Evolutionary conservation across 2,113 vertebrate genomes (phyloP), one percentile per base, ranked within the genome.

Genomic region (Cromileptes altivelis): DNA sequence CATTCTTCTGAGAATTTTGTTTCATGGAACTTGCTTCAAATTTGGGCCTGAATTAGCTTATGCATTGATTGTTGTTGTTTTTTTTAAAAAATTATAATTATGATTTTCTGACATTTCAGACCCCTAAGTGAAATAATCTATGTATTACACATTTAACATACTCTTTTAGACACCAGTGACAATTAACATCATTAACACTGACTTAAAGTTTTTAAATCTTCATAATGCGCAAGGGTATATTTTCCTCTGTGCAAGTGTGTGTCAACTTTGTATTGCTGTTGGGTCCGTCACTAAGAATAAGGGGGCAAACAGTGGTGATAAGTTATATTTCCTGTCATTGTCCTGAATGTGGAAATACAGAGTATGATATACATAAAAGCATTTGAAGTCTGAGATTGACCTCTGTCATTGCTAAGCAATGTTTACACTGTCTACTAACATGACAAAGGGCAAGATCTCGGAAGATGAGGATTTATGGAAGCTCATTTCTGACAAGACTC

Each of bases 311-410:
- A 84, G 58, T 73, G 50, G 73, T 71, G 64, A 81, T 30, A 52
- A 23, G 63, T 78, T 74, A 21, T 78, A 71, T 60, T 70, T 78
- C 84, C 67, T 61, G 62, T 85, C 61, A 78, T 69, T 85, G 69
- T 89, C 60, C 56, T 86, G 53, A 82, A 79, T 78, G 75, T 81
- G 75, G 82, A 78, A 73, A 79, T 67, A 87, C 70, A 64, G 56
- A 83, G 40, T 80, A 61, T 80, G 63, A 78, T 71, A 64, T 60
- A 72, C 60, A 85, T 76, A 52, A 72, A 78, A 71, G 25, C 40
- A 71, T 71, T 21, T 68, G 18, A 75, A n/a, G 49, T 76, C 42
- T 70, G 65, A 82, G 47, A 61, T 63, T 70, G 50, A 71, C 64
- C 74, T 76, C 75, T 82, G 77, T 81, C 52, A 23, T 30, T 73